A percentile compares a stretch with the other conserved stretches of the same genome.
phyloP scores from a whole-genome alignment of 2,888 invertebrate species.

The Tenthredo distinguenda region DNA sequence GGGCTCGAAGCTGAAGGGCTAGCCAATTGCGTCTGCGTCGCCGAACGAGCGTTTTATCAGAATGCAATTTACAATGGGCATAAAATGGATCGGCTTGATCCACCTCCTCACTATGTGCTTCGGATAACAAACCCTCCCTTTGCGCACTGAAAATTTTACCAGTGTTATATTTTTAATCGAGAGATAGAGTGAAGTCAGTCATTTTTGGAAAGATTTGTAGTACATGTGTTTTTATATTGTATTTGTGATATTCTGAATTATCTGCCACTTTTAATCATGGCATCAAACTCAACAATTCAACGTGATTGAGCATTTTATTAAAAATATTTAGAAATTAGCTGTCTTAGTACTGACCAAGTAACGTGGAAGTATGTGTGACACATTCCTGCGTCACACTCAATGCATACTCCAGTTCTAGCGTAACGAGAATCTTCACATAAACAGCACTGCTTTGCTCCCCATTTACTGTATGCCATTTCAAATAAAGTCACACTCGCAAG shows the following conservation, averaged over 20 bases:
- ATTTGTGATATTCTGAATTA: not conserved
- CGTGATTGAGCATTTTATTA: not conserved
- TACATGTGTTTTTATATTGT: not conserved
- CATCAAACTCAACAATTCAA: slow-evolving; percentile 17
- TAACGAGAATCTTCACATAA: slow-evolving; percentile 93
- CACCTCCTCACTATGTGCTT: slow-evolving; percentile 93
- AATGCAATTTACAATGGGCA: slow-evolving; percentile 97
- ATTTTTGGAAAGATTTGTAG: not conserved
- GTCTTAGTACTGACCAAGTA: slow-evolving; percentile 86
- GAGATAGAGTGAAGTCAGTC: not conserved
- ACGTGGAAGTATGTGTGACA: slow-evolving; percentile 99
- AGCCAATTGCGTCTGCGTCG: slow-evolving; percentile 91
- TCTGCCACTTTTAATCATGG: not conserved
- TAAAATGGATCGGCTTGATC: slow-evolving; percentile 98
- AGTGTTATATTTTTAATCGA: not conserved
- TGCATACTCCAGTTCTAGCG: slow-evolving; percentile 96
- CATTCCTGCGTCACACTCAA: slow-evolving; percentile 99
- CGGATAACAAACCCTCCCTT: slow-evolving; percentile 94
- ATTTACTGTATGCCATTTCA: slow-evolving; percentile 98
- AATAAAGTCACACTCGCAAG: slow-evolving; percentile 95
- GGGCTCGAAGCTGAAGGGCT: slow-evolving; percentile 90
- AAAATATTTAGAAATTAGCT: not conserved
- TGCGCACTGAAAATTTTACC: slow-evolving; percentile 86
- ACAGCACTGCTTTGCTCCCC: slow-evolving; percentile 96
- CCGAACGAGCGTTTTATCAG: slow-evolving; percentile 92